Evolutionary conservation across 2,113 vertebrate genomes (phyloP).

Genomic region (Spilogale gracilis): DNA sequence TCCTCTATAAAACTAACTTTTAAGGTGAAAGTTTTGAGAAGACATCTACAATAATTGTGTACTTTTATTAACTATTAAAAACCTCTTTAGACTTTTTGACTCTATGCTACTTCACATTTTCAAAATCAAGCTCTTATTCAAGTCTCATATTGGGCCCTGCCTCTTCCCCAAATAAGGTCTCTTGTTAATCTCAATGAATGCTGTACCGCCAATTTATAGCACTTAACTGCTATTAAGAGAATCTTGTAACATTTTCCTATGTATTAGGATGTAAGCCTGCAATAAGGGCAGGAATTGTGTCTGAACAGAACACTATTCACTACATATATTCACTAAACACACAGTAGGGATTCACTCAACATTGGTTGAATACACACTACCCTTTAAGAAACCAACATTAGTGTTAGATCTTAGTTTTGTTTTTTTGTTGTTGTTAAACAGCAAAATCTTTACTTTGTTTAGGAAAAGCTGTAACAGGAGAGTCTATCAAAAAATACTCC

Average conservation of each 20-base stretch:
- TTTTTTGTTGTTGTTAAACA: not conserved
- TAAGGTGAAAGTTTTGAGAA: constrained; percentile 11
- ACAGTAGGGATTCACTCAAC: not conserved
- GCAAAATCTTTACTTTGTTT: constrained; percentile 33
- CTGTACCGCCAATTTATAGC: not conserved
- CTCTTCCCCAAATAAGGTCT: not conserved
- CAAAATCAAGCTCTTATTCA: constrained; percentile 12
- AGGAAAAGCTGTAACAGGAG: not conserved
- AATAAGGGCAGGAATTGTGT: not conserved
- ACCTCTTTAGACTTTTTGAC: not conserved
- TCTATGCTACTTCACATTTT: constrained; percentile 13
- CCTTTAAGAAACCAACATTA: not conserved
- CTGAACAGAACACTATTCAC: not conserved
- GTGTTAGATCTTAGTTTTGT: not conserved
- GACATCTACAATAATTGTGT: not conserved
- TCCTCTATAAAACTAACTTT: not conserved
- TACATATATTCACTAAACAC: too few species aligned
- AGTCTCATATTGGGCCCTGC: not conserved
- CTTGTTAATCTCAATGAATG: not conserved
- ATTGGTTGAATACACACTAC: not conserved
- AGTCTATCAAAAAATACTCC: constrained; percentile 29
- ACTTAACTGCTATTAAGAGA: constrained; percentile 21
- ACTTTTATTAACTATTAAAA: constrained; percentile 55
- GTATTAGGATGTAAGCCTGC: constrained; percentile 24
- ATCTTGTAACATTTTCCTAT: not conserved